Conservation (phyloP, 1,140 invertebrate genomes). For the Zeugodacus cucurbitae region DNA sequence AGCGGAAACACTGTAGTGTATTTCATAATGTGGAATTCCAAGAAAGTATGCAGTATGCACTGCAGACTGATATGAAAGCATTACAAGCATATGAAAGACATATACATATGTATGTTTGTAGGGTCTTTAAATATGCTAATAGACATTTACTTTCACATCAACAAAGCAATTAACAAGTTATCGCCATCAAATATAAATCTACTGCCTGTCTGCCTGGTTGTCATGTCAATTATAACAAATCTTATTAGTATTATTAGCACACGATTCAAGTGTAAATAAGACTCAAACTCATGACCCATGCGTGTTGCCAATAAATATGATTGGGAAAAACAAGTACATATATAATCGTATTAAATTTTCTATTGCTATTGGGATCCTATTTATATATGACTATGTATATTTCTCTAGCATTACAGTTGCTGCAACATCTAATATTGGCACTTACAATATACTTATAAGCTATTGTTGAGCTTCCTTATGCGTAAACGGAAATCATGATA, state of each 20-base stretch:
- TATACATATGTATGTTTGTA: background rate
- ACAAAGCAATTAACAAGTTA: background rate
- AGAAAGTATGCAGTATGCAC: too few relatives aligned
- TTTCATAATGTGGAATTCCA: too few relatives aligned
- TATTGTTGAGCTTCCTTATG: too few relatives aligned
- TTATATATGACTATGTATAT: background rate
- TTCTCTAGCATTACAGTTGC: background rate
- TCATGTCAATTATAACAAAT: background rate
- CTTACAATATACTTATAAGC: too few relatives aligned
- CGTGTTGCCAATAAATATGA: background rate
- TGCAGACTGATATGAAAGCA: too few relatives aligned
- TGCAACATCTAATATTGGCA: too few relatives aligned
- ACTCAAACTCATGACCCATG: background rate
- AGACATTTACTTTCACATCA: background rate
- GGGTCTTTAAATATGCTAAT: background rate
- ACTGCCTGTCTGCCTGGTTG: background rate
- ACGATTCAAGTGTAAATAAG: background rate
- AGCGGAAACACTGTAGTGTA: too few relatives aligned
- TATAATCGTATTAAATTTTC: background rate
- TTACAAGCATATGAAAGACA: background rate
- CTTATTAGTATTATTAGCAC: background rate
- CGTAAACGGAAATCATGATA: too few relatives aligned
- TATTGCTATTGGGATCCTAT: too few relatives aligned
- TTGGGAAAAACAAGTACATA: too few relatives aligned
- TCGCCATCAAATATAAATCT: background rate